phyloP scores from a whole-genome alignment of 2,888 invertebrate genomes.

The Thyatira batis region DNA sequence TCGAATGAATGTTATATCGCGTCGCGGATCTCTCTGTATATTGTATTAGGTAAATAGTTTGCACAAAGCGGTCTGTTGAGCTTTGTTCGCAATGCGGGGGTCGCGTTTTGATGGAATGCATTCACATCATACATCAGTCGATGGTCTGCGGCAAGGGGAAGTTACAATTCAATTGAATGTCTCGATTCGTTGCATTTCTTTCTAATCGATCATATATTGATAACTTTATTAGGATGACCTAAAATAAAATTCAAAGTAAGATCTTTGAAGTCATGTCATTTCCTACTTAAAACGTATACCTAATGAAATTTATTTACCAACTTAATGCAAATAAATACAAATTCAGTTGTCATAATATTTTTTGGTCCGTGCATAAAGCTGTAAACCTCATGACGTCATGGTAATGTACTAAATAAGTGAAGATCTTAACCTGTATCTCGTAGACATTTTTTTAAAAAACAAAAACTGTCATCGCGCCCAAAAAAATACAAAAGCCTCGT shows the following conservation, averaged over 20 bases:
- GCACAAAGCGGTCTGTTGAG: slow-evolving; percentile 56
- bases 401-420: too few relatives aligned
- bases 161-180: slow-evolving; percentile 17
- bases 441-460: background rate
- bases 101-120: slow-evolving; percentile 44
- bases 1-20: slow-evolving; percentile 64
- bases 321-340: too few relatives aligned
- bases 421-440: too few relatives aligned
- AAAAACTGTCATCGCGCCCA: background rate
- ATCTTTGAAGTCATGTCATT: too few relatives aligned
- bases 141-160: slow-evolving; percentile 21
- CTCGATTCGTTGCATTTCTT: slow-evolving; percentile 17
- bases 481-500: background rate
- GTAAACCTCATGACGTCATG: too few relatives aligned
- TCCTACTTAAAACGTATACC: too few relatives aligned
- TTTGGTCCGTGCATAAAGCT: too few relatives aligned
- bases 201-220: slow-evolving; percentile 12
- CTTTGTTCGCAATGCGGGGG: slow-evolving; percentile 66
- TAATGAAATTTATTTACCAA: too few relatives aligned
- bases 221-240: background rate
- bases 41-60: slow-evolving; percentile 67
- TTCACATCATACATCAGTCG: background rate
- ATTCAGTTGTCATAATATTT: too few relatives aligned
- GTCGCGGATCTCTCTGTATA: slow-evolving; percentile 72
- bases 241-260: too few relatives aligned